Evolutionary conservation across 2,888 invertebrate species (phyloP).

Genomic region (Polyploca ridens): DNA sequence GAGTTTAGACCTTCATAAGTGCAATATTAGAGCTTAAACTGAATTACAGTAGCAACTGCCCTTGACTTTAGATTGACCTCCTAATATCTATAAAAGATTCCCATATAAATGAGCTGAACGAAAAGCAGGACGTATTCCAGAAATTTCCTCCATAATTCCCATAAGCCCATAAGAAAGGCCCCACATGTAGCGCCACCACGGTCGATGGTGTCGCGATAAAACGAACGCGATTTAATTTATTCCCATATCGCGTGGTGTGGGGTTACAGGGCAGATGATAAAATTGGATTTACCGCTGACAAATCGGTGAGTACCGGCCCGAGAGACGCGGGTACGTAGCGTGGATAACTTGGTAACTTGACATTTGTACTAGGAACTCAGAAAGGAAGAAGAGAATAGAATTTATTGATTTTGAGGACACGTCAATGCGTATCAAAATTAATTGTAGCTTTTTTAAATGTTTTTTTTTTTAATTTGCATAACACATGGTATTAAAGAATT

Average conservation of each 20-base stretch:
- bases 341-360: background rate
- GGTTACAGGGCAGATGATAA: slow-evolving; percentile 45
- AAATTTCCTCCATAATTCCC: background rate
- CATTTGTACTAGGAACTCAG: background rate
- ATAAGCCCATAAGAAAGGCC: background rate
- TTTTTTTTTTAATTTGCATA: too few relatives aligned
- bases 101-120: too few relatives aligned
- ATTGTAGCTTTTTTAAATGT: too few relatives aligned
- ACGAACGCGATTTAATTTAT: slow-evolving; percentile 51
- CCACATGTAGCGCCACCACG: slow-evolving; percentile 19
- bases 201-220: slow-evolving; percentile 30
- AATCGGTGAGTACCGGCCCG: slow-evolving; percentile 37
- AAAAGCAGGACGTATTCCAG: background rate
- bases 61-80: too few relatives aligned
- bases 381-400: background rate
- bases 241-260: slow-evolving; percentile 49
- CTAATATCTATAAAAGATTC: too few relatives aligned
- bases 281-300: slow-evolving; percentile 53
- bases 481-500: too few relatives aligned
- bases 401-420: too few relatives aligned
- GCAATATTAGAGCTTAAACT: too few relatives aligned
- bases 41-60: too few relatives aligned
- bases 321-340: slow-evolving; percentile 20
- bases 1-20: too few relatives aligned
- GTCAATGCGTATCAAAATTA: too few relatives aligned